Evolutionary conservation across 2,888 invertebrate species (phyloP).

Genomic region (Gonocerus acuteangulatus): DNA sequence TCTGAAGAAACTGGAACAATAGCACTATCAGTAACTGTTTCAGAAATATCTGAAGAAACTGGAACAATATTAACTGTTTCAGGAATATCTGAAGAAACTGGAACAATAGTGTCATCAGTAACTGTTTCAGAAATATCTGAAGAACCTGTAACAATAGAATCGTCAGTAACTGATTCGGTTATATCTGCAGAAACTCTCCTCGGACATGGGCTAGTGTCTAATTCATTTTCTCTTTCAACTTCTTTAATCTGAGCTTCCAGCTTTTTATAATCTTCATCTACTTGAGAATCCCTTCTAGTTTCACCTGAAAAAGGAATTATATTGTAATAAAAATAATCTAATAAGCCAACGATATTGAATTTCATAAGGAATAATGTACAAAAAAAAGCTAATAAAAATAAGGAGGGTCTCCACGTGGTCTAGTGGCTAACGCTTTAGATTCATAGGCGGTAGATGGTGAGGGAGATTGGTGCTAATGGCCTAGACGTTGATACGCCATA

Average conservation of each 20-base stretch:
- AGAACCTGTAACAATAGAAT: neutral
- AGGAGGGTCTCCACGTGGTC: no score
- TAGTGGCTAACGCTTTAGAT: no score
- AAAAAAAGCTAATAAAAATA: neutral
- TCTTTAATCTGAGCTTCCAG: slow-evolving; percentile 17
- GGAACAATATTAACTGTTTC: neutral
- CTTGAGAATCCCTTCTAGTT: neutral
- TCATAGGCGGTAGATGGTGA: no score
- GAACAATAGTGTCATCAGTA: neutral
- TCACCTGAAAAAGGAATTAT: slow-evolving; percentile 6
- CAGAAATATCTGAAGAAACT: no score
- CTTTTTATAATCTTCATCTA: slow-evolving; percentile 4
- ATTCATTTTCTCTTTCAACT: neutral
- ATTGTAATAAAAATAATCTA: neutral
- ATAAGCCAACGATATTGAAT: no score
- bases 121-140: neutral
- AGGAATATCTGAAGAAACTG: no score
- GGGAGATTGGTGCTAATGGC: no score
- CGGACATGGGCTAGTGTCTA: neutral
- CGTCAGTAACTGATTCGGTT: neutral
- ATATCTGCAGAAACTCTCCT: neutral
- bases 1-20: neutral
- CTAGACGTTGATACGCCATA: no score
- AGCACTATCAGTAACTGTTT: neutral
- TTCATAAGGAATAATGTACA: neutral